Base-by-base conservation (phyloP, 2,797 vertebrate species). In the Parauchenoglanis ngamensis region DNA sequence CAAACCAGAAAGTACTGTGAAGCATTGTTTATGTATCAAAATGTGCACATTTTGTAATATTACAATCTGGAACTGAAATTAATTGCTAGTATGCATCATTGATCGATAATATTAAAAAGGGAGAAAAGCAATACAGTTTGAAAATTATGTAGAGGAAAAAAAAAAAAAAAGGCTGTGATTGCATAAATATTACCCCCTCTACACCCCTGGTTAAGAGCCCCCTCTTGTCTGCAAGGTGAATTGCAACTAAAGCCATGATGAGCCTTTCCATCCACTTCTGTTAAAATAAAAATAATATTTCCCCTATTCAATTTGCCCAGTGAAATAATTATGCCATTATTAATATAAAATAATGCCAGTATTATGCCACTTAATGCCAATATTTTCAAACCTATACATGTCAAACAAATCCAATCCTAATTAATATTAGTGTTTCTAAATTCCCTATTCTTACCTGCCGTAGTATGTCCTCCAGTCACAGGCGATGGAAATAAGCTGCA, bases 401-500 rank as follows among this genome's bases (percentile, higher is more conserved):
- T 40, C 19, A 57, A 3, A 80, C 57, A 61, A 56, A 21, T 77
- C 0, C 12, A 56, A n/a, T 7, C 15, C n/a, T 0, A 25, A 44
- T 61, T 59, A 17, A 6, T 31, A 13, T 15, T 25, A 35, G 12
- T 0, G 23, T 61, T 80, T 61, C 11, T 56, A 25, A 72, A 85
- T 28, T 73, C 52, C 6, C 15, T 2, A 10, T 57, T 15, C n/a
- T 57, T 92, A 99, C 98, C 98, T 98, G 93, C 98, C 98, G 76
- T 99, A 99, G 93, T 99, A 99, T 0, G 98, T 99, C 91, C 98
- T 98, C 98, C 98, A 99, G 92, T 98, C 98, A 91, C 98, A 99
- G 31, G 98, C 98, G 49, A 99, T 99, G 35, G 98, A 99, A 91
- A 99, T 99, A 72, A 99, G 98, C 92, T 99, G 98, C 84, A 99